Conservation (phyloP, 1,140 invertebrate genomes). For the Drosophila dunni region DNA sequence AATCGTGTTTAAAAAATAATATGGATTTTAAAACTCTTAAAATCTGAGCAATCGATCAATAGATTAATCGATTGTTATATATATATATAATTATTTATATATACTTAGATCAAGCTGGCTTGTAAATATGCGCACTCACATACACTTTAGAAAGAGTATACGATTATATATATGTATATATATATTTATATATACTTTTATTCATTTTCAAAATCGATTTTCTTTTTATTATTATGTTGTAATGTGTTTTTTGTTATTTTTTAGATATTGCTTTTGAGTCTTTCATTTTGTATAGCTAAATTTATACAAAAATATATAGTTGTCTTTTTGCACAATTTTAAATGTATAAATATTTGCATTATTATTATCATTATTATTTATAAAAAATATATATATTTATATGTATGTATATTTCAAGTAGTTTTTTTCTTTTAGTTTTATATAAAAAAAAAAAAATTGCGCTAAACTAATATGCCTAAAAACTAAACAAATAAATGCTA, state of each 20-base stretch:
- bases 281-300: constrained; percentile 69
- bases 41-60: constrained; percentile 38
- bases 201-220: constrained; percentile 34
- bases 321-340: constrained; percentile 26
- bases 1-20: constrained; percentile 37
- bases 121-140: constrained; percentile 45
- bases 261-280: constrained; percentile 82
- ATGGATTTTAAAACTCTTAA: constrained; percentile 28
- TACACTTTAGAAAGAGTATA: constrained; percentile 2
- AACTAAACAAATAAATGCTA: constrained; percentile 71
- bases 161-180: constrained; percentile 21
- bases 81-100: constrained; percentile 23
- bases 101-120: constrained; percentile 37
- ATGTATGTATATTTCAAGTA: constrained; percentile 53
- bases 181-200: constrained; percentile 19
- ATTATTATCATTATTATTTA: constrained; percentile 32
- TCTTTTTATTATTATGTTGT: constrained; percentile 36
- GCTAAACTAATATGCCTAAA: constrained; percentile 68
- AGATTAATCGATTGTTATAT: constrained; percentile 43
- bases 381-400: too few species aligned
- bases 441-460: constrained; percentile 69
- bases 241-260: constrained; percentile 16
- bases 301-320: constrained; percentile 36
- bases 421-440: constrained; percentile 44
- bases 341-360: constrained; percentile 54